Evolutionary conservation across 2,113 vertebrate species (phyloP).

Genomic region (Calonectris borealis): DNA sequence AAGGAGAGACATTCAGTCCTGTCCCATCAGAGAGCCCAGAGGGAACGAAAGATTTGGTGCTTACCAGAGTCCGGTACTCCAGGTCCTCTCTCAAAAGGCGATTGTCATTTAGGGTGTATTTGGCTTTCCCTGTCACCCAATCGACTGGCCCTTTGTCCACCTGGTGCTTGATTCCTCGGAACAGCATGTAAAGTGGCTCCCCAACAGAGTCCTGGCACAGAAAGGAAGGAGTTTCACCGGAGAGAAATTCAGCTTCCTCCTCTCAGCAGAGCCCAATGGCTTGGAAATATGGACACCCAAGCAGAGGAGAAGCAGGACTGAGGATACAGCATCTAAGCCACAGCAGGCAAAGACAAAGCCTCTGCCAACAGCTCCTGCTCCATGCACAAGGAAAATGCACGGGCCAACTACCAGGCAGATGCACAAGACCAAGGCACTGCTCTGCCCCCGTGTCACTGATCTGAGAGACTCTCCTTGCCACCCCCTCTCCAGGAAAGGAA

Average conservation of each 20-base stretch:
- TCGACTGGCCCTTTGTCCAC: slow-evolving; percentile 98
- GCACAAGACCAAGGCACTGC: background rate
- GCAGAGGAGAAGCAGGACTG: background rate
- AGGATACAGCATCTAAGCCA: background rate
- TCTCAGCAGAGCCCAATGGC: background rate
- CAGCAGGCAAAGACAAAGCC: background rate
- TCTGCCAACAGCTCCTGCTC: background rate
- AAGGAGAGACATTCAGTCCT: background rate
- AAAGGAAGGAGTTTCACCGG: background rate
- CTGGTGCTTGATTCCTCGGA: slow-evolving; percentile 97
- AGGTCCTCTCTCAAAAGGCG: slow-evolving; percentile 93
- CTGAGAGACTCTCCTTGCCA: background rate
- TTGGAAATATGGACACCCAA: background rate
- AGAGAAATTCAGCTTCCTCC: background rate
- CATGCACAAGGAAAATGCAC: accelerated
- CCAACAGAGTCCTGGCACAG: slow-evolving; percentile 88
- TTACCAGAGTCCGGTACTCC: slow-evolving; percentile 94
- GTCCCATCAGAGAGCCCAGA: background rate
- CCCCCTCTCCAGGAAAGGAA: background rate
- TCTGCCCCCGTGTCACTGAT: background rate
- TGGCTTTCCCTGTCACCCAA: slow-evolving; percentile 95
- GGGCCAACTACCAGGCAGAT: background rate
- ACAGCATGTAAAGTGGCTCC: slow-evolving; percentile 95
- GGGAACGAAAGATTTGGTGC: background rate
- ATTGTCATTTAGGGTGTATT: slow-evolving; percentile 97